A percentile compares a stretch with the other conserved stretches of the same genome.
These are phyloP conservation scores for Pangasius macronema DNA, from an alignment of 2,797 vertebrate species.

Conservation along the genomic window DNA sequence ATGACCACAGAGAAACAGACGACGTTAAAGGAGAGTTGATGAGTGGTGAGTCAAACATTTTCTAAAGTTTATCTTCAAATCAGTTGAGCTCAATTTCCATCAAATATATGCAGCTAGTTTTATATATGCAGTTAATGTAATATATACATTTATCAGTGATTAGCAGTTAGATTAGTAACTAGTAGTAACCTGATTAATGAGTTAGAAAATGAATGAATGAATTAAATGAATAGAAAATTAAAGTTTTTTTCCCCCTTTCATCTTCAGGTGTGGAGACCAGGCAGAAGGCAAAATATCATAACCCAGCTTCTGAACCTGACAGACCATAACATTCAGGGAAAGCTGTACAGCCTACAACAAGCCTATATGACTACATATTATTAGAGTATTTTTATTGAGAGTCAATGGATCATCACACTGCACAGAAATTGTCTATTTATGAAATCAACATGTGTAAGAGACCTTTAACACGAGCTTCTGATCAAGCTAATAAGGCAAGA, in stretches of 20 bases:
- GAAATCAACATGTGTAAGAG: background rate
- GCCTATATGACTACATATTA: background rate
- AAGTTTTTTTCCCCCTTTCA: background rate
- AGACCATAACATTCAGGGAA: background rate
- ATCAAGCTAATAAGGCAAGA: background rate
- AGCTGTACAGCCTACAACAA: background rate
- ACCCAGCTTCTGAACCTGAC: background rate
- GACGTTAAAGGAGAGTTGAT: background rate
- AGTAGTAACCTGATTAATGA: background rate
- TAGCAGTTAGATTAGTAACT: background rate
- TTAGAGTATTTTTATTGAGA: background rate
- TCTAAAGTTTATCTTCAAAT: background rate
- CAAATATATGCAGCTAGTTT: background rate
- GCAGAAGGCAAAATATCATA: background rate
- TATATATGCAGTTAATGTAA: background rate
- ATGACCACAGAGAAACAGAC: constrained; percentile 7
- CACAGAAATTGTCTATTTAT: background rate
- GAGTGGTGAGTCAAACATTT: constrained; percentile 24
- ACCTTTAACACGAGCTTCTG: background rate
- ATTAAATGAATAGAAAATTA: background rate
- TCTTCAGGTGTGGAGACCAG: background rate
- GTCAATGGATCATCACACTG: background rate
- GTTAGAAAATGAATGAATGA: background rate
- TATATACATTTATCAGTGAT: background rate
- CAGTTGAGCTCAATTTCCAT: background rate